Base-by-base conservation (phyloP, 2,797 vertebrate genomes). In the Brotula barbata region DNA sequence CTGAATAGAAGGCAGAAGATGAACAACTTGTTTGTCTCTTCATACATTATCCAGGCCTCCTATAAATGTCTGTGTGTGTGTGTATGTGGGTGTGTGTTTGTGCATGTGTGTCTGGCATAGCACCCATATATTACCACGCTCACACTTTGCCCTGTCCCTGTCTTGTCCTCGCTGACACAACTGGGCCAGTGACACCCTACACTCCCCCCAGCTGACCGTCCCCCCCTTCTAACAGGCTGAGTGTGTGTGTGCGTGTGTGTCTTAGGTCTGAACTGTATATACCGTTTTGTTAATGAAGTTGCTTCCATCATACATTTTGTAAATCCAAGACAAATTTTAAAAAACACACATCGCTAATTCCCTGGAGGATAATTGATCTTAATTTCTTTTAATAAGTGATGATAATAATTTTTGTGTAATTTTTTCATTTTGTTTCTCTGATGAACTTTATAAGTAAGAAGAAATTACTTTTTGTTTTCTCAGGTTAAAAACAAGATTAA, bases 171-270 rank as follows among this genome's bases (percentile, higher is more conserved):
- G 67, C 71, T 89, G 88, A 89, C 87, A 88, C 77, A 90, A 85
- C 80, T 85, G 84, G 85, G 86, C 43, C 87, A 87, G 64, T 86
- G 90, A 90, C 85, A 90, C 70, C 79, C 69, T 58, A 85, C 80
- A 86, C 76, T 68, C 61, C 80, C n/a, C 17, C 64, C 68, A 63
- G 63, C 71, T 62, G 68, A 73, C 67, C 31, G 60, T 14, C 71
- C 66, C 55, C 62, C 62, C 22, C 63, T 25, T 51, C 68, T 48
- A 58, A 48, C 73, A 66, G 64, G 56, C 50, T 47, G 23, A 33
- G 37, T 61, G 45, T 47, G 50, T 63, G 62, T 61, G 60, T 53
- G 28, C 73, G 59, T 48, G 20, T 44, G 14, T 23, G n/a, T n/a
- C n/a, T n/a, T n/a, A n/a, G n/a, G n/a, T n/a, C n/a, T n/a, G n/a